These are phyloP conservation scores for Tetramorium parvispinum DNA, from an alignment of 1,140 invertebrate genomes.

Conservation along the genomic window DNA sequence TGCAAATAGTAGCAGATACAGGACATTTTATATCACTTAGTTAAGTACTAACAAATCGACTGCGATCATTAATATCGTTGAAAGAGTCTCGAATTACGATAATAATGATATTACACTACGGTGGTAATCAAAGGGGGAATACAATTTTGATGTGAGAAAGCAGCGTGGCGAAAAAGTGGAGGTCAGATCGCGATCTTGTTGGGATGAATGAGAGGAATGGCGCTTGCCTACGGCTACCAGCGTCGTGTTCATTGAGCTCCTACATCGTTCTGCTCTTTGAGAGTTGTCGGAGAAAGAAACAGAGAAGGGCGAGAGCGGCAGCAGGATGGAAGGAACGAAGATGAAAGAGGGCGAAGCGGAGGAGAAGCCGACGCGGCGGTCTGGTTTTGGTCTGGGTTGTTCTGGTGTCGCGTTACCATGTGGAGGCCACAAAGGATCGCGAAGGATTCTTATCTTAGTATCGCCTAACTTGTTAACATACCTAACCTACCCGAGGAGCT, in stretches of 20 bases:
- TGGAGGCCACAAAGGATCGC: conserved; percentile 80
- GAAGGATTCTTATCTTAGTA: conserved; percentile 82
- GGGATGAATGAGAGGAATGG: conserved; percentile 74
- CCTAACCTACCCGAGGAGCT: conserved; percentile 78
- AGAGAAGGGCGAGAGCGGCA: background rate
- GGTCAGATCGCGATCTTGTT: conserved; percentile 62
- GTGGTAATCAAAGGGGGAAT: conserved; percentile 14
- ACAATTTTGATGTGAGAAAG: conserved; percentile 64
- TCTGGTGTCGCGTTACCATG: conserved; percentile 81
- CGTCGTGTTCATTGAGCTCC: conserved; percentile 69
- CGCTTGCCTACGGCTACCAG: conserved; percentile 71
- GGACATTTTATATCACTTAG: background rate
- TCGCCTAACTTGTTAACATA: conserved; percentile 84
- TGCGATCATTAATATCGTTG: background rate
- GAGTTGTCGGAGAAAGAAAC: conserved; percentile 42
- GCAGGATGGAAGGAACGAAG: conserved; percentile 47
- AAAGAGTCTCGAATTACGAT: background rate
- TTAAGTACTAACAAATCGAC: background rate
- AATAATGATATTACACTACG: conserved; percentile 10
- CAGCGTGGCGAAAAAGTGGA: conserved; percentile 36
- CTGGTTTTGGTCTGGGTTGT: conserved; percentile 77
- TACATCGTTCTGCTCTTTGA: conserved; percentile 64
- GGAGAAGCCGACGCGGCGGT: conserved; percentile 64
- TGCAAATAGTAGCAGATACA: background rate
- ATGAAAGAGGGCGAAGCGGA: conserved; percentile 57